Evolutionary conservation across 1,140 invertebrate species (phyloP).

Genomic region (Drosophila biarmipes): DNA sequence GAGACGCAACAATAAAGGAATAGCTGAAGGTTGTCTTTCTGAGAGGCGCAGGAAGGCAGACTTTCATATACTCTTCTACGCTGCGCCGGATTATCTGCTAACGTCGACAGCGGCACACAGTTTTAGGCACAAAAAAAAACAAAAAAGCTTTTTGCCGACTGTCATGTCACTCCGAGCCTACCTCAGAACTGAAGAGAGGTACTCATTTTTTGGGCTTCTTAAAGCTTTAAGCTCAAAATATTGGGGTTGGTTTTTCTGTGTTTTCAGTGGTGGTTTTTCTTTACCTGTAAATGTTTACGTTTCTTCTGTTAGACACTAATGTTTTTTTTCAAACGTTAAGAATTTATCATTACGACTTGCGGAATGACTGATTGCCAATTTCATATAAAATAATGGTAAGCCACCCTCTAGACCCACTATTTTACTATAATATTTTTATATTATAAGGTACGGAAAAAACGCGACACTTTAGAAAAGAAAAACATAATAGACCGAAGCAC

Average conservation of each 20-base stretch:
- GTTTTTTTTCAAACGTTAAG: not conserved
- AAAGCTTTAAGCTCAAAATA: slow-evolving; percentile 12
- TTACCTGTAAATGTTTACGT: not conserved
- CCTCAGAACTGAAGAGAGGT: too few species aligned
- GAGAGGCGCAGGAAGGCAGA: too few species aligned
- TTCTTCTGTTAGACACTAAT: not conserved
- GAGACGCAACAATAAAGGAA: too few species aligned
- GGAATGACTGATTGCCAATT: not conserved
- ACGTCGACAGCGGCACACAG: too few species aligned
- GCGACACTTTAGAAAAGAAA: slow-evolving; percentile 1
- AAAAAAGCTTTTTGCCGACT: too few species aligned
- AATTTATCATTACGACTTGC: too few species aligned
- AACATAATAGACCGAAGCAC: not conserved
- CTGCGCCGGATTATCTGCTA: too few species aligned
- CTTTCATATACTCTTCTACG: too few species aligned
- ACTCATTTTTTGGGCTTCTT: not conserved
- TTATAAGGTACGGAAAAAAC: slow-evolving; percentile 9
- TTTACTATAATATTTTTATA: not conserved
- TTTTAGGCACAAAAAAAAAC: too few species aligned
- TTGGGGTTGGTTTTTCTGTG: slow-evolving; percentile 2
- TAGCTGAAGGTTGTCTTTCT: too few species aligned
- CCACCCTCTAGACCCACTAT: too few species aligned
- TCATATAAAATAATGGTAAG: slow-evolving; percentile 16
- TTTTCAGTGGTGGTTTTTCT: not conserved
- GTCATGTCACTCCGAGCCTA: too few species aligned